Evolutionary conservation across 2,113 vertebrate species (phyloP), one percentile per base, ranked within the genome.

Genomic region (Loxodonta africana): DNA sequence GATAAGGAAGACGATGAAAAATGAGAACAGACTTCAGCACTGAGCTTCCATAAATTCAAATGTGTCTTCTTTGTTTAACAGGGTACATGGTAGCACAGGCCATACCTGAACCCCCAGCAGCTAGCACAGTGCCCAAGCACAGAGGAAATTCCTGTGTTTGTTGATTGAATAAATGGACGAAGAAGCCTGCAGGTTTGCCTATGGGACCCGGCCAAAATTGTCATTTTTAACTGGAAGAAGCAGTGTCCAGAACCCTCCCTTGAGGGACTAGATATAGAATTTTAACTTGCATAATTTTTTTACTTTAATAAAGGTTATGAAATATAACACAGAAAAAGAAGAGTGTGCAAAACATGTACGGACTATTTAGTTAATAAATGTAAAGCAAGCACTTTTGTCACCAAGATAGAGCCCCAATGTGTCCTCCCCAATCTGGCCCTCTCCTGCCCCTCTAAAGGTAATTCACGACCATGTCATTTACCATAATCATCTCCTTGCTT

Each of bases 1-100:
- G 12, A 71, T 21, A 92, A 44, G 44, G 62, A 78, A 77, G 60
- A 21, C 6, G 78, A 94, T 41, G 67, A 89, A 92, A 85, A 86
- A 48, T 71, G 83, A 41, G 44, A 23, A 41, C 23, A 51, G 87
- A 81, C 37, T 76, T 86, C 37, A 82, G 46, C 21, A 83, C 77
- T 28, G 67, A 81, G 53, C 67, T 20, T 77, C 57, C 67, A 93
- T 60, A 90, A 74, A 80, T 89, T 80, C 85, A 69, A 18, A 6
- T 21, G 4, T 41, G 20, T 81, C 33, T 33, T 48, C 83, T 57
- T 46, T 17, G 30, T 46, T 80, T 80, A 63, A 5, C 30, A 8
- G 20, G 46, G 1, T 6, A 37, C 0, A 1, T 48, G 30, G 73
- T 18, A 73, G 23, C 46, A 28, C 48, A 81, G 85, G 20, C 15